Conservation (phyloP, 2,113 vertebrate genomes). For the Leptosomus discolor region DNA sequence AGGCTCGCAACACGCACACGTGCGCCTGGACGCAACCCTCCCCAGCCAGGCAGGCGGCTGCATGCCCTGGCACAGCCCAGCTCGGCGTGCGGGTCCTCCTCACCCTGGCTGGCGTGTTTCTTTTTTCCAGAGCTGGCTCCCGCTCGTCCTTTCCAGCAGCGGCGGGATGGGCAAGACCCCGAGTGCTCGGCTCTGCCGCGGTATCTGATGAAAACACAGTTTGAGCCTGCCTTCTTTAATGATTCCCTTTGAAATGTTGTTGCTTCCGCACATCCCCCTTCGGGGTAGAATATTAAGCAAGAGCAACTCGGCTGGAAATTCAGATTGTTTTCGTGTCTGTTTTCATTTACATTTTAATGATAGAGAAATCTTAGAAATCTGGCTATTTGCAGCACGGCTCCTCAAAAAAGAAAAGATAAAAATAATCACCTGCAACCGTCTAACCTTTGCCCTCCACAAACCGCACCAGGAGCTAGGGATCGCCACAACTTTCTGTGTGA, state of each 20-base stretch:
- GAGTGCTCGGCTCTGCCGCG: background rate
- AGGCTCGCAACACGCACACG: too few relatives aligned
- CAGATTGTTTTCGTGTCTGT: conserved; percentile 69
- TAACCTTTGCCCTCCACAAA: background rate
- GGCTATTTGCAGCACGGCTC: background rate
- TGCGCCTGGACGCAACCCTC: too few relatives aligned
- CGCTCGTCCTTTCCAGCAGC: background rate
- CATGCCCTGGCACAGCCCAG: background rate
- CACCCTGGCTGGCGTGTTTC: background rate
- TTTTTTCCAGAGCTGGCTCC: background rate
- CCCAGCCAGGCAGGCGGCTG: background rate
- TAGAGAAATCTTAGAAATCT: background rate
- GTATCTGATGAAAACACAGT: conserved; percentile 55
- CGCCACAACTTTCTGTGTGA: background rate
- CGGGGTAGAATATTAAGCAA: conserved; percentile 70
- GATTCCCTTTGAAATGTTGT: conserved; percentile 71
- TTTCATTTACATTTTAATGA: conserved; percentile 72
- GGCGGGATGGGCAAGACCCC: background rate
- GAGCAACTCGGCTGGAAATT: conserved; percentile 70
- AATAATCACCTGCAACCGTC: background rate
- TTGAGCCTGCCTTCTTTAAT: conserved; percentile 64
- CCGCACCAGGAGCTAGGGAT: background rate
- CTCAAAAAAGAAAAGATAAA: background rate
- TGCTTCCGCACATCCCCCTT: conserved; percentile 59
- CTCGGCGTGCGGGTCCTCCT: background rate